phyloP scores from a whole-genome alignment of 1,140 invertebrate genomes.

The Delia radicum region DNA sequence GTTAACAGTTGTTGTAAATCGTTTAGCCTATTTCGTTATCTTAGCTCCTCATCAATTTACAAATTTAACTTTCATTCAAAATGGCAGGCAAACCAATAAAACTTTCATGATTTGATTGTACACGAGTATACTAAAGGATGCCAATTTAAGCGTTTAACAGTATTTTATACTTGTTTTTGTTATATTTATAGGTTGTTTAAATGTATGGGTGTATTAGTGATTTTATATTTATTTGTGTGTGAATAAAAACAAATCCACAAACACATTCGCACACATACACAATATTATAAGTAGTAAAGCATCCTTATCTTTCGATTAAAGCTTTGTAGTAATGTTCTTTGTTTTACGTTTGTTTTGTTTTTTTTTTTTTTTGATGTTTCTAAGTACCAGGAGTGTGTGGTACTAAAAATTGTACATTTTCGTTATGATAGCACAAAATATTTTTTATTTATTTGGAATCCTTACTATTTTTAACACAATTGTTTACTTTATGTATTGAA shows the following conservation, averaged over 20 bases:
- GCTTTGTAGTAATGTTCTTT: neutral
- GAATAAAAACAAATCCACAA: too few species aligned
- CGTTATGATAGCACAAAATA: neutral
- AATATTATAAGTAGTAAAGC: conserved; percentile 9
- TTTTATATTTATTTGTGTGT: conserved; percentile 6
- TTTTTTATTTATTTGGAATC: conserved; percentile 2
- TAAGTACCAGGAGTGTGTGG: too few species aligned
- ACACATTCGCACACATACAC: too few species aligned
- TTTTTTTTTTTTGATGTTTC: too few species aligned
- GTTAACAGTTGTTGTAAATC: neutral
- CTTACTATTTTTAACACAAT: too few species aligned
- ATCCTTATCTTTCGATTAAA: conserved; percentile 19
- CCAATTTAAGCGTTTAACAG: conserved; percentile 1
- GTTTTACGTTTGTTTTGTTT: neutral
- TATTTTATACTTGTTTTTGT: conserved; percentile 6
- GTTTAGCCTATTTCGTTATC: neutral
- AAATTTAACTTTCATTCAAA: neutral
- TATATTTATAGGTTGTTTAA: neutral
- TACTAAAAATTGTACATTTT: too few species aligned
- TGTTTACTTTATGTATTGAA: too few species aligned
- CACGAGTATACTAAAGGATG: neutral
- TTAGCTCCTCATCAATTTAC: neutral
- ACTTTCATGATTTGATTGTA: conserved; percentile 1
- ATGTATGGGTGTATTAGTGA: conserved; percentile 4
- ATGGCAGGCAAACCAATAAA: neutral